phyloP scores from a whole-genome alignment of 2,113 vertebrate genomes.

The Chaetops frenatus region DNA sequence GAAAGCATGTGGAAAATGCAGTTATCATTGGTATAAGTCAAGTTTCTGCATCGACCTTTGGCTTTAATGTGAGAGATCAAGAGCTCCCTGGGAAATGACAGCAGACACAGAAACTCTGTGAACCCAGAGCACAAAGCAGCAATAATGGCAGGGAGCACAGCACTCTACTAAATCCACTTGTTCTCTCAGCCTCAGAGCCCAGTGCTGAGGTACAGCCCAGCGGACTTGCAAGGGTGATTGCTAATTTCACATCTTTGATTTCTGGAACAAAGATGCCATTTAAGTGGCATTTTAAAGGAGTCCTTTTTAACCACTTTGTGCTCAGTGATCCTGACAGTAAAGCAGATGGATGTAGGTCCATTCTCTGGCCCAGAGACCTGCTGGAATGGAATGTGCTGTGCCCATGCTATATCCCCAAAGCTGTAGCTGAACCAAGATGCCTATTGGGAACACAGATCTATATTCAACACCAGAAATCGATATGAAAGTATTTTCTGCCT shows the following conservation, averaged over 20 bases:
- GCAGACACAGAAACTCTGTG: background rate
- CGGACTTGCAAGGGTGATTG: background rate
- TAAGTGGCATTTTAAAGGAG: background rate
- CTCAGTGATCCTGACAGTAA: background rate
- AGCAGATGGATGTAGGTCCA: background rate
- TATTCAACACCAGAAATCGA: background rate
- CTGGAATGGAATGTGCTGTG: background rate
- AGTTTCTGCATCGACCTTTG: slow-evolving; percentile 45
- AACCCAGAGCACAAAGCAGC: background rate
- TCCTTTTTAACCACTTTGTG: background rate
- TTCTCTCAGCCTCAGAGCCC: background rate
- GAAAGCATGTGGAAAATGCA: slow-evolving; percentile 69
- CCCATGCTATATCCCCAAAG: too few relatives aligned
- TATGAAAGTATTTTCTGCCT: background rate
- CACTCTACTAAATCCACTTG: rapidly evolving
- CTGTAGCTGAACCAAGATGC: background rate
- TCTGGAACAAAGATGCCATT: background rate
- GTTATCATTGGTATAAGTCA: slow-evolving; percentile 45
- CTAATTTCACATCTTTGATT: background rate
- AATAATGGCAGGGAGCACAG: background rate
- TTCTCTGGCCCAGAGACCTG: background rate
- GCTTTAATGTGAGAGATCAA: slow-evolving; percentile 68
- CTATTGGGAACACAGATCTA: rapidly evolving
- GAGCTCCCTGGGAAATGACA: background rate
- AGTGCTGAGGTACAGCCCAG: rapidly evolving